These are phyloP conservation scores for Nymphicus hollandicus DNA, from an alignment of 2,113 vertebrate species.

Conservation along the genomic window DNA sequence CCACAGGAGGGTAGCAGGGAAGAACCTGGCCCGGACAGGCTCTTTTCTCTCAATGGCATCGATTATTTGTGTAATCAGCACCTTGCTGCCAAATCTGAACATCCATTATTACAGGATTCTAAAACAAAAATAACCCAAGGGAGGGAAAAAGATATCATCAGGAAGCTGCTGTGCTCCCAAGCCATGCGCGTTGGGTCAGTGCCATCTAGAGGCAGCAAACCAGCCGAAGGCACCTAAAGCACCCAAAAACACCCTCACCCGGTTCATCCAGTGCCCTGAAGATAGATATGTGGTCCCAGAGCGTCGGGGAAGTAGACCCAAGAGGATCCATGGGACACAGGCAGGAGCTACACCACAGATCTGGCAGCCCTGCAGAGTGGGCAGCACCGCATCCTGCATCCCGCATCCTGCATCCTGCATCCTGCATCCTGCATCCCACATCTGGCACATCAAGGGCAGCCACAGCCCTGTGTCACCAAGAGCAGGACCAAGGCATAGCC, in stretches of 20 bases:
- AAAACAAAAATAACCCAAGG: constrained; percentile 52
- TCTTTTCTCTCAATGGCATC: constrained; percentile 5
- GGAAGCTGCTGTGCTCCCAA: not conserved
- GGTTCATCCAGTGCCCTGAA: not conserved
- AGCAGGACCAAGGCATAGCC: accelerated
- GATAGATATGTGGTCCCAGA: accelerated
- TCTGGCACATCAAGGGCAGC: not conserved
- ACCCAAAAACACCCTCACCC: not conserved
- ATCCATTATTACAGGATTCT: constrained; percentile 55
- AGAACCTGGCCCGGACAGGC: not conserved
- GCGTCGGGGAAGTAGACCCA: accelerated
- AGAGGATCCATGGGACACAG: accelerated
- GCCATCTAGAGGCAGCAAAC: constrained; percentile 64
- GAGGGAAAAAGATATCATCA: not conserved
- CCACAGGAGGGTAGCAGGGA: not conserved
- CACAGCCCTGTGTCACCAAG: accelerated
- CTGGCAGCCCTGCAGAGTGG: not conserved
- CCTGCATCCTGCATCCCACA: not conserved
- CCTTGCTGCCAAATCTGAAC: constrained; percentile 17
- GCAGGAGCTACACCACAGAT: accelerated
- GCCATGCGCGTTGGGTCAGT: constrained; percentile 5
- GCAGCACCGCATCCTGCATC: not conserved
- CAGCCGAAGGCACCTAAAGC: not conserved
- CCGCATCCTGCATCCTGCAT: not conserved
- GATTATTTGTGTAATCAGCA: constrained; percentile 53